A percentile compares a stretch with the other conserved stretches of the same genome.
These are phyloP conservation scores for Halcyon badia DNA, from an alignment of 2,797 vertebrate species.

Conservation along the genomic window DNA sequence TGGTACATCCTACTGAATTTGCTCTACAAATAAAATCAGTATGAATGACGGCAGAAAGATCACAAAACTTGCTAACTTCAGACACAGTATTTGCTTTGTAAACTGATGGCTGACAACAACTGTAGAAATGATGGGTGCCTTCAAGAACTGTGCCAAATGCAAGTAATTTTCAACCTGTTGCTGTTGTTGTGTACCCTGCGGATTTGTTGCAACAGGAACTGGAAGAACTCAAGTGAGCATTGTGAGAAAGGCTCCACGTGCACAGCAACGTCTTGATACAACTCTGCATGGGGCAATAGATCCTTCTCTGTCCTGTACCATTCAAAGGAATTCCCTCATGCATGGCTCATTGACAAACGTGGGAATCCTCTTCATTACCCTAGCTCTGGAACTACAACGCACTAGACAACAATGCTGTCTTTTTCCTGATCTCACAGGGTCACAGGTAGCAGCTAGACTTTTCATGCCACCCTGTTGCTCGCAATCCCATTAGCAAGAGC, in stretches of 20 bases:
- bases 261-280: neutral
- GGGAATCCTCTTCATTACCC: neutral
- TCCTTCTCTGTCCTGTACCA: neutral
- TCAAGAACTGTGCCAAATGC: neutral
- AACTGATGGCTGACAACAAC: neutral
- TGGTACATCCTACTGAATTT: accelerated
- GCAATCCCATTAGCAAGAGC: neutral
- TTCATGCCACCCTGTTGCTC: neutral
- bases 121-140: neutral
- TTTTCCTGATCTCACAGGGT: neutral
- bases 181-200: neutral
- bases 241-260: neutral
- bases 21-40: neutral
- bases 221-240: neutral
- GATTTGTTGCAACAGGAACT: neutral
- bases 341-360: neutral
- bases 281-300: neutral
- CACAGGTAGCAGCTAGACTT: neutral
- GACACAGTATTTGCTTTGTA: neutral
- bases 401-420: neutral
- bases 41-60: neutral
- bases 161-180: neutral
- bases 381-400: neutral
- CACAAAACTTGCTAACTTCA: neutral
- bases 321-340: neutral